Conservation (phyloP, 2,113 vertebrate species). For the Takifugu bimaculatus region DNA sequence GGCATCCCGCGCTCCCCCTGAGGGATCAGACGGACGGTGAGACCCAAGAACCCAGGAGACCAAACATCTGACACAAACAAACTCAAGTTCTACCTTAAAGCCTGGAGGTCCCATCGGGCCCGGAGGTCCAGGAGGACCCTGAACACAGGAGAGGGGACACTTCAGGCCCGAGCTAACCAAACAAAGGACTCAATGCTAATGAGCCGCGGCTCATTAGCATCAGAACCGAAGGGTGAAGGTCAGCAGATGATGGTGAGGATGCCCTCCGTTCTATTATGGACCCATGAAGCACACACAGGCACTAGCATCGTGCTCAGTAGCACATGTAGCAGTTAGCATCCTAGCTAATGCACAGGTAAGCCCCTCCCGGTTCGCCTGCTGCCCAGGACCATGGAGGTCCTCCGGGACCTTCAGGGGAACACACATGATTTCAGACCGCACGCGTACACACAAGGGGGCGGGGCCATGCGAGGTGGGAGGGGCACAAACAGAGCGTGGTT, state of each 20-base stretch:
- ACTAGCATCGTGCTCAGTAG: no score
- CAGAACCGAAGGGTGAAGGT: no score
- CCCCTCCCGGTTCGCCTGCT: no score
- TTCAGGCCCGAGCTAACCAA: no score
- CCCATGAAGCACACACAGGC: no score
- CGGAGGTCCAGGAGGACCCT: constrained; percentile 83
- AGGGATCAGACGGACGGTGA: constrained; percentile 33
- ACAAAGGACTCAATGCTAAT: no score
- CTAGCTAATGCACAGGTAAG: no score
- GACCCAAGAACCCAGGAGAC: background rate
- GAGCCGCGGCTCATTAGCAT: no score
- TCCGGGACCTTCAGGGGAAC: background rate
- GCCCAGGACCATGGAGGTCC: no score
- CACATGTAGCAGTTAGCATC: no score
- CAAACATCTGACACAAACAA: background rate
- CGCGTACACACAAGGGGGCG: background rate
- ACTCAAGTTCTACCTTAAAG: constrained; percentile 80
- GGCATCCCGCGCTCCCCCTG: constrained; percentile 90
- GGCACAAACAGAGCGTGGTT: constrained; percentile 72
- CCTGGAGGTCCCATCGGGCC: constrained; percentile 88
- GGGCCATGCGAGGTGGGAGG: constrained; percentile 59
- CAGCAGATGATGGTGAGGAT: no score
- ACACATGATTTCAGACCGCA: constrained; percentile 3
- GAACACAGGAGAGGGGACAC: constrained; percentile 3
- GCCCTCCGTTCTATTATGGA: no score